Evolutionary conservation across 2,888 invertebrate species (phyloP), one percentile per base, ranked within the genome.

Genomic region (Zhengitettix transpicula): DNA sequence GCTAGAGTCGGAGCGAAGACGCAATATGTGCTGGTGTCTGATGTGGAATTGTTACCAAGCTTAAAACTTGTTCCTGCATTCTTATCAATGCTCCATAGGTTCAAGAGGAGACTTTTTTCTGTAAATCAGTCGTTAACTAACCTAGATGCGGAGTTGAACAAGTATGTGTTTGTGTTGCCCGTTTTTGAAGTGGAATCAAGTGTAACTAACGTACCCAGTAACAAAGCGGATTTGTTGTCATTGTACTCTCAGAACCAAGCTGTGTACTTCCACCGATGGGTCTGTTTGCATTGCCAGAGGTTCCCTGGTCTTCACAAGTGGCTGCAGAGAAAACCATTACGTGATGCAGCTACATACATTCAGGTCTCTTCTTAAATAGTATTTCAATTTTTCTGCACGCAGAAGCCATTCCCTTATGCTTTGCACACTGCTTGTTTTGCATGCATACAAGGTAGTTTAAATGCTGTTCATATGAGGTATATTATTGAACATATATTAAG

Each of bases 221-320:
- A 78, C 65, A 87, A 87, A 73, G 72, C 71, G 51, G 76, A 82
- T 72, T 68, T 77, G 12, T 66, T 74, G 9, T 66, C 72, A 9
- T 70, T 83, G 72, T 74, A 82, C 54, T 71, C 72, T 5, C 72
- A 74, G 10, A 80, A 80, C 62, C 77, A 77, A 40, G 83, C 83
- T 1, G 77, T 78, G 65, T 83, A 83, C 69, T 85, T 84, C 70
- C 85, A 84, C 67, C 79, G 83, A 67, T 81, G 80, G 69, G 72
- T 81, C 9, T 87, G 87, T 68, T 74, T 80, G 5, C 85, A 86
- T 70, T 87, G 87, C 68, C 87, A 87, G 69, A 78, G 81, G 67
- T 87, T 87, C 69, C 87, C 87, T 11, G 85, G 85, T 0, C 72
- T 87, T 12, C 83, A 82, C 65, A 75, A 80, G 5, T 87, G 87